Evolutionary conservation across 1,140 invertebrate genomes (phyloP).

Genomic region (Neotoxoptera formosana): DNA sequence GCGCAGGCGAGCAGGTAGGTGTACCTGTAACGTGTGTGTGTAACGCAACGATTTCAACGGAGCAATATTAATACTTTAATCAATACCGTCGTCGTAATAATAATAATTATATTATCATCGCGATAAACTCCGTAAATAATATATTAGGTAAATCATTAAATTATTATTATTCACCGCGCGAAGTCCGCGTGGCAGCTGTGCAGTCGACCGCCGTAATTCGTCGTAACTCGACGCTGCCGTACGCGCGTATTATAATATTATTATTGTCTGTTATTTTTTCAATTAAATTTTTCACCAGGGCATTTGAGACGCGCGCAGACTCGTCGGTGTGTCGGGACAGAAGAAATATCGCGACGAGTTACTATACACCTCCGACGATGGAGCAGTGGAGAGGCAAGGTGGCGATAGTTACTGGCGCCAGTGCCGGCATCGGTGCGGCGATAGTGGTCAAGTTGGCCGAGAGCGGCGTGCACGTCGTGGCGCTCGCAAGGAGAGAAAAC

Average conservation of each 20-base stretch:
- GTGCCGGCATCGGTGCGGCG: constrained; percentile 73
- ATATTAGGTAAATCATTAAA: no score
- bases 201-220: no score
- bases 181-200: no score
- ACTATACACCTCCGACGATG: constrained; percentile 66
- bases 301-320: no score
- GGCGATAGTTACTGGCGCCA: constrained; percentile 78
- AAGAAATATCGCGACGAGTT: no score
- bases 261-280: no score
- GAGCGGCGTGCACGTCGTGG: constrained; percentile 73
- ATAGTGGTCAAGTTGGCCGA: constrained; percentile 68
- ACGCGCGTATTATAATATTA: no score
- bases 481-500: constrained; percentile 72
- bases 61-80: background rate
- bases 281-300: no score
- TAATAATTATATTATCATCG: background rate
- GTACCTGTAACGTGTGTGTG: background rate
- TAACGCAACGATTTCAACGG: background rate
- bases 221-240: no score
- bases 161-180: no score
- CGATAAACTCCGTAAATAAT: background rate
- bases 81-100: background rate
- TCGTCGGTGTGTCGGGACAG: no score
- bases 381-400: constrained; percentile 73
- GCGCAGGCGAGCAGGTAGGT: no score